phyloP scores from a whole-genome alignment of 2,113 vertebrate genomes.

The Cephalopterus ornatus region DNA sequence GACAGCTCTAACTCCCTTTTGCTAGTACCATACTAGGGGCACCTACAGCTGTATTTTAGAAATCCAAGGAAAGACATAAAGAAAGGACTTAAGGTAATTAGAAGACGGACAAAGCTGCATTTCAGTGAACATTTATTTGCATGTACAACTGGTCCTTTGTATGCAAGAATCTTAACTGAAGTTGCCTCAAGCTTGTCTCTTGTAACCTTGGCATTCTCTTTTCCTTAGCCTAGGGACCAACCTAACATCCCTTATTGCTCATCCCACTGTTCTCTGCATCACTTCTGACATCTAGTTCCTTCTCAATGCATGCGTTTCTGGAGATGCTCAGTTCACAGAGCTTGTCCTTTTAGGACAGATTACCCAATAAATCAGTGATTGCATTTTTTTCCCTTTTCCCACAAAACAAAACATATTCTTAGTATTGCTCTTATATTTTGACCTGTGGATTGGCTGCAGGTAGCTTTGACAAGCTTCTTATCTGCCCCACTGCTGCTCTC shows the following conservation, averaged over 20 bases:
- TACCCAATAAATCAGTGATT: neutral
- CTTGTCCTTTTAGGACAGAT: neutral
- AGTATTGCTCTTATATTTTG: neutral
- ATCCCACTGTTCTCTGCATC: neutral
- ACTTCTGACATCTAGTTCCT: neutral
- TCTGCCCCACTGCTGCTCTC: accelerated
- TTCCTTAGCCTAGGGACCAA: neutral
- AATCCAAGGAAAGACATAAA: neutral
- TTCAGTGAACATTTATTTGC: neutral
- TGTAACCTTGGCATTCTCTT: neutral
- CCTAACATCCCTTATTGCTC: neutral
- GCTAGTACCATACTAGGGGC: neutral
- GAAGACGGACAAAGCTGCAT: neutral
- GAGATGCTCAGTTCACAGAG: neutral
- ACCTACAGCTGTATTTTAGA: neutral
- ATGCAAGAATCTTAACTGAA: neutral
- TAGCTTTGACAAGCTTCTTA: neutral
- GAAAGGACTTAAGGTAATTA: neutral
- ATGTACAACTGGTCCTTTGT: neutral
- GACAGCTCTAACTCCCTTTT: neutral
- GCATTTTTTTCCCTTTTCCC: neutral
- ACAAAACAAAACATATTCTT: neutral
- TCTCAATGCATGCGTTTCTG: neutral
- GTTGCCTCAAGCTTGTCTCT: neutral
- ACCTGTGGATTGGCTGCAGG: neutral